Evolutionary conservation across 1,140 invertebrate genomes (phyloP).

Genomic region (Adelges cooleyi): DNA sequence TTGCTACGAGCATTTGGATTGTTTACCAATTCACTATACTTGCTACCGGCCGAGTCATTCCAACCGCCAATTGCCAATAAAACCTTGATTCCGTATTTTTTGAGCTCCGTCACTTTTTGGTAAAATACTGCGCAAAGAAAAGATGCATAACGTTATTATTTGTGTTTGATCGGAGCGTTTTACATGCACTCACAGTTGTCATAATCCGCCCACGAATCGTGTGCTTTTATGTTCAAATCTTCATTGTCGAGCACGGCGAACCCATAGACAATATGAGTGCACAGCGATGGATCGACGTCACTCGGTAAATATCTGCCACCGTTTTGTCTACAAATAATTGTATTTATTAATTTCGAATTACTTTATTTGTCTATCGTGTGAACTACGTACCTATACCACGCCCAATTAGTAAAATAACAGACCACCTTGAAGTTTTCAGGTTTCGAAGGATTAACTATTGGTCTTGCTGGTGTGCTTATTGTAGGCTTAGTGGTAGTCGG

Average conservation of each 20-base stretch:
- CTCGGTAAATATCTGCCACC: conserved; percentile 51
- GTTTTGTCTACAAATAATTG: conserved; percentile 39
- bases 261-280: conserved; percentile 62
- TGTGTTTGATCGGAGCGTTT: too few relatives aligned
- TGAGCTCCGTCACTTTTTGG: conserved; percentile 44
- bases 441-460: neutral
- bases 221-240: conserved; percentile 49
- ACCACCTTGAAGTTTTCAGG: conserved; percentile 46
- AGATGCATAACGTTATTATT: too few relatives aligned
- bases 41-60: conserved; percentile 51
- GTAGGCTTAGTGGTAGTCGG: neutral
- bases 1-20: conserved; percentile 39
- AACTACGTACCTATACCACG: conserved; percentile 47
- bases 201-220: conserved; percentile 55
- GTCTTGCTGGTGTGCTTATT: conserved; percentile 6
- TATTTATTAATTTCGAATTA: too few relatives aligned
- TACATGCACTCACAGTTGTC: conserved; percentile 47
- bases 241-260: conserved; percentile 54
- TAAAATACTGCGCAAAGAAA: conserved; percentile 44
- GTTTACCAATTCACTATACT: conserved; percentile 49
- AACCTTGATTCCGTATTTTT: conserved; percentile 46
- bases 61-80: conserved; percentile 51
- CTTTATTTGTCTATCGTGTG: too few relatives aligned
- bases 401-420: conserved; percentile 61
- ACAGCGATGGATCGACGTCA: conserved; percentile 54